Percentiles rank a stretch among this genome's conserved stretches.
These are phyloP conservation scores for Rhingia campestris DNA, from an alignment of 2,888 invertebrate species.

Conservation along the genomic window DNA sequence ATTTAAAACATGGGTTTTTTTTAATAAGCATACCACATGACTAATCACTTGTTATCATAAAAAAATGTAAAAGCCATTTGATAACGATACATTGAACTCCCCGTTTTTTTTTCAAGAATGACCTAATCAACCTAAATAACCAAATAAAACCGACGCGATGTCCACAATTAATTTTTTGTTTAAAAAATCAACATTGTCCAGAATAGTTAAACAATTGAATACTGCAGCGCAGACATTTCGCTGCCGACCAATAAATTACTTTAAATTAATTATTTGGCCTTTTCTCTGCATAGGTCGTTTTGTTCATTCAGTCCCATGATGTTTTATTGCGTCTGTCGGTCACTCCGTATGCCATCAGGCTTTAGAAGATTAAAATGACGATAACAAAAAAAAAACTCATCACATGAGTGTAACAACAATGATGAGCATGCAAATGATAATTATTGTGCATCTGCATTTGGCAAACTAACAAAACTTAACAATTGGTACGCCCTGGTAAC, in stretches of 20 bases:
- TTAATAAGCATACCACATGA: no score
- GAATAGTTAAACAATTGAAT: slow-evolving; percentile 31
- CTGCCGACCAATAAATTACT: slow-evolving; percentile 61
- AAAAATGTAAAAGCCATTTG: neutral
- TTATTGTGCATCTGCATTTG: slow-evolving; percentile 21
- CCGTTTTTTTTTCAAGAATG: neutral
- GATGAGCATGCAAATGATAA: slow-evolving; percentile 26
- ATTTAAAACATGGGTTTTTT: no score
- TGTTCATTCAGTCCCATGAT: slow-evolving; percentile 5
- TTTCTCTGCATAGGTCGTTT: slow-evolving; percentile 28
- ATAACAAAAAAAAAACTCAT: neutral
- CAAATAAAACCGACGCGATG: slow-evolving; percentile 23
- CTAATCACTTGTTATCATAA: neutral
- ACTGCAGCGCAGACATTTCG: slow-evolving; percentile 37
- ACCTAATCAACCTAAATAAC: slow-evolving; percentile 44
- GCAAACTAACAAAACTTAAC: slow-evolving; percentile 44
- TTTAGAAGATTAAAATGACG: slow-evolving; percentile 12
- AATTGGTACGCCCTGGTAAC: slow-evolving; percentile 59
- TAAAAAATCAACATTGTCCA: slow-evolving; percentile 26
- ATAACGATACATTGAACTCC: neutral
- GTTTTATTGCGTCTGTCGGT: neutral
- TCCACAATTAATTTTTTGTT: slow-evolving; percentile 22
- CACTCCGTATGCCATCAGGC: neutral
- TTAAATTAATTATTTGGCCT: slow-evolving; percentile 55
- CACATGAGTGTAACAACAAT: slow-evolving; percentile 14